Base-by-base conservation (phyloP, 1,140 invertebrate genomes). In the Drosophila saltans region DNA sequence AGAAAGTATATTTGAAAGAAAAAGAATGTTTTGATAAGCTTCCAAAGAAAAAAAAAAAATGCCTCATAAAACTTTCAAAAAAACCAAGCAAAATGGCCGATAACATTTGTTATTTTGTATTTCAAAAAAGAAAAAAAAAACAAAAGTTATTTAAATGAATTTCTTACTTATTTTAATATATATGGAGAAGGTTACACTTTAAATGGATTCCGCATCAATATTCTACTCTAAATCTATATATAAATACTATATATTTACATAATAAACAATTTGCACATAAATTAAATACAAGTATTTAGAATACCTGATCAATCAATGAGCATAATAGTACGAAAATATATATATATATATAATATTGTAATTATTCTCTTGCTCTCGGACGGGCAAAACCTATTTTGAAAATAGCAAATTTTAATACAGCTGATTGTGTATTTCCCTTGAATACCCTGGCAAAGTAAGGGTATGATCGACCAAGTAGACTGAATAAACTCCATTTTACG, bases 381-480 rank as follows among this genome's bases (percentile, higher is more conserved):
- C 26, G 45, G 45, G 45, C 16, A 48, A 48, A 48, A 24, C 45
- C 45, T 36, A 16, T 16, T 36, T 36, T 36, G 3, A 52, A 26
- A 48, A 52, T 26, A 2, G 10, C 39, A 11, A 40, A 52, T 52
- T 9, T 52, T 1, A 52, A 48, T 48, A 3, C 45, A 48, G 45
- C 45, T 24, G 45, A 24, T 48, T 24, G 16, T 48, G 45, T 48
- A 48, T 48, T 48, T 48, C 45, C 45, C 45, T 48, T 24, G 10
- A 48, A 48, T 48, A 9, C 45, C 45, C 45, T 48, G 2, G 8
- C 45, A 48, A 48, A 11, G 16, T 16, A 16, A 16, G 16, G 16
- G 16, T 16, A 16, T 16, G 16, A 16, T 16, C 16, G 16, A 16
- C 16, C 16, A 16, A 16, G 16, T 16, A 16, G 16, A 16, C 0